Evolutionary conservation across 1,140 invertebrate genomes (phyloP).

Genomic region (Hydropsyche tenuis): DNA sequence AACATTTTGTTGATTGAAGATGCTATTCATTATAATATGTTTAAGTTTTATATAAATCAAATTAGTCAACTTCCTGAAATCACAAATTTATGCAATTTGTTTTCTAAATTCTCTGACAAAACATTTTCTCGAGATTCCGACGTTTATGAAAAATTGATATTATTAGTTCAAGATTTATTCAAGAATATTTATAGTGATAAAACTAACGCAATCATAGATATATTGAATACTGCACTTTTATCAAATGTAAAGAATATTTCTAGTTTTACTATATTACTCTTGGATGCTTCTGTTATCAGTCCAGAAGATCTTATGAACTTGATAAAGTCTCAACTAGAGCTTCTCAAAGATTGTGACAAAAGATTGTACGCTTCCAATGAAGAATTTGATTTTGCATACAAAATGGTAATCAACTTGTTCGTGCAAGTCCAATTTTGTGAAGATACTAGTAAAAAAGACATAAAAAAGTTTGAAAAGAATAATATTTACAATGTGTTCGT

Average conservation of each 20-base stretch:
- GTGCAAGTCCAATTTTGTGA: not conserved
- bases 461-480: not conserved
- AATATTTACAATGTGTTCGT: not conserved
- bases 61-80: not conserved
- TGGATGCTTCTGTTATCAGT: conserved; percentile 32
- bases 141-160: conserved; percentile 32
- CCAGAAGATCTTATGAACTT: conserved; percentile 21
- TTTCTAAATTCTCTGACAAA: conserved; percentile 21
- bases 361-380: conserved; percentile 36
- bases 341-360: conserved; percentile 39
- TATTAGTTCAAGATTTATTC: conserved; percentile 29
- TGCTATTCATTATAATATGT: conserved; percentile 37
- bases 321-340: conserved; percentile 13
- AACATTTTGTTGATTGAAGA: conserved; percentile 41
- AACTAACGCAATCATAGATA: not conserved
- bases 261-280: conserved; percentile 28
- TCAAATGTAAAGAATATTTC: conserved; percentile 27
- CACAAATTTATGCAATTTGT: not conserved
- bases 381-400: conserved; percentile 42
- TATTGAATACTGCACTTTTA: not conserved
- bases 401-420: conserved; percentile 32
- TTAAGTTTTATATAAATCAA: conserved; percentile 36
- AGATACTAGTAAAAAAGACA: not conserved
- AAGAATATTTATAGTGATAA: conserved; percentile 2
- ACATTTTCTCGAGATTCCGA: conserved; percentile 11